Base-by-base conservation (phyloP, 2,888 invertebrate genomes). In the Sarcophaga variegata region DNA sequence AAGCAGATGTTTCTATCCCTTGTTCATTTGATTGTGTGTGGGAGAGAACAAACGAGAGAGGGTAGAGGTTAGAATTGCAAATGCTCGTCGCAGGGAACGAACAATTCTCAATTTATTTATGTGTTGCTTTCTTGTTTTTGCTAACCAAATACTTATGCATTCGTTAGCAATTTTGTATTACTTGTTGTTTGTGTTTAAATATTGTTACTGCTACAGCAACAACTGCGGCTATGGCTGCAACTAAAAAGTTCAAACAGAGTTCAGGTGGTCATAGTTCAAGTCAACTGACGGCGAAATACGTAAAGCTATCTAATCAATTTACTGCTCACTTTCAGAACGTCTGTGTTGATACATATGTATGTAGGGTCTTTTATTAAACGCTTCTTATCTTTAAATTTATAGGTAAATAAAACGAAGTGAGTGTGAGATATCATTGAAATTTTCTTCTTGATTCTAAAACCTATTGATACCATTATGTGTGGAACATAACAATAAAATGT, bases 191-290 rank as follows among this genome's bases (percentile, higher is more conserved):
- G 14, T 72, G 37, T 70, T 71, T 71, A 71, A 37, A 25, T 76
- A 20, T 75, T 75, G 60, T 66, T 67, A 67, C 27, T 60, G 63
- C 72, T 25, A 63, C 67, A 20, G 67, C 67, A 60, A 78, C 71
- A 64, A 25, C 60, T 80, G 76, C 75, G 63, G 17, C 54, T 54
- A 17, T 17, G 77, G 62, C 71, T 67, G 62, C 49, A 22, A 47
- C 59, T 75, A 22, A 54, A 76, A 76, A 86, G 86, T 79, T 92
- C 91, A 92, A 37, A 89, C 90, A 90, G 90, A 91, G 93, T 93
- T 93, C 93, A 92, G 90, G 90, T 88, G 93, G 93, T 92, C 93
- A 93, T 91, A 93, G 93, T 93, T 93, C 93, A 93, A 92, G 91
- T 91, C 90, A 89, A 90, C 85, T 86, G 86, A 90, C 89, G 89